Percentiles rank a stretch among this genome's conserved stretches.
Evolutionary conservation across 2,888 invertebrate genomes (phyloP).

Genomic region (Theretra japonica): DNA sequence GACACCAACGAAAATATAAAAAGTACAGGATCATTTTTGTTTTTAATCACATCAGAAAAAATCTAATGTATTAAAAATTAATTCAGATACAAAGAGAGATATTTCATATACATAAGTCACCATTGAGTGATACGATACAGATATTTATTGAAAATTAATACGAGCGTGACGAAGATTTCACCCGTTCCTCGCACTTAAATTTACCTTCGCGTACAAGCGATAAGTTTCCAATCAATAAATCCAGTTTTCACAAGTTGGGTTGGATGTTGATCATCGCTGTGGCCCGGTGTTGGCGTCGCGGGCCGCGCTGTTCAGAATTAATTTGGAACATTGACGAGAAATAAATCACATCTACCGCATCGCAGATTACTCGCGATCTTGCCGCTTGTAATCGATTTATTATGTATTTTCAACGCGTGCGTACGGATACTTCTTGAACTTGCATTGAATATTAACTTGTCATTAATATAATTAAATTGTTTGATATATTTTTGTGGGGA

Average conservation of each 20-base stretch:
- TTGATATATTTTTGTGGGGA: too few species aligned
- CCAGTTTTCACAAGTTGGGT: background rate
- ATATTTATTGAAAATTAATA: background rate
- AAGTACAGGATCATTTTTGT: too few species aligned
- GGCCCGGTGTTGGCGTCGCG: background rate
- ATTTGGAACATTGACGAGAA: constrained; percentile 77
- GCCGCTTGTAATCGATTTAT: constrained; percentile 8
- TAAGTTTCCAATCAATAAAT: constrained; percentile 8
- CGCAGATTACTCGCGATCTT: background rate
- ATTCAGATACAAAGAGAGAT: too few species aligned
- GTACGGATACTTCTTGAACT: background rate
- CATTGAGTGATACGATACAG: too few species aligned
- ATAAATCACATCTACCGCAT: constrained; percentile 75
- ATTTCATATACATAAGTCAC: too few species aligned
- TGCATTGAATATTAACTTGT: background rate
- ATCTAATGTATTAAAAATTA: too few species aligned
- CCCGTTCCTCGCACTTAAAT: too few species aligned
- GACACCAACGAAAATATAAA: too few species aligned
- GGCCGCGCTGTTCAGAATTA: constrained; percentile 69
- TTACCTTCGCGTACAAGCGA: too few species aligned
- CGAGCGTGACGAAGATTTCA: background rate
- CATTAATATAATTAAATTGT: background rate
- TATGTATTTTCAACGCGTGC: background rate
- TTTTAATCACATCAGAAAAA: too few species aligned
- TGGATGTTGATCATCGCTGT: background rate